Conservation (phyloP, 2,113 vertebrate species). For the Bufo gargarizans region DNA sequence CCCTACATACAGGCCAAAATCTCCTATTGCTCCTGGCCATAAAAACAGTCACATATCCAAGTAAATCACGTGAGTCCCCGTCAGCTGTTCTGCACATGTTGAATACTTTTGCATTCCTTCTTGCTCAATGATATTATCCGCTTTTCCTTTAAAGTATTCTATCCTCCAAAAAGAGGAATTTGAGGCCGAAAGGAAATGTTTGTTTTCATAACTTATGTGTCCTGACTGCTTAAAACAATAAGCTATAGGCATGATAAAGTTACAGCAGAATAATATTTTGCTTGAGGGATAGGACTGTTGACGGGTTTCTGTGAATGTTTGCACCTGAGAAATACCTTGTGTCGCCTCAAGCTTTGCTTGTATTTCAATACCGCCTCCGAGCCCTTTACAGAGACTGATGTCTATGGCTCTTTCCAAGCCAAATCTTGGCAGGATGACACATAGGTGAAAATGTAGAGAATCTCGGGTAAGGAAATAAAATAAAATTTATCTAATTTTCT, state of each 20-base stretch:
- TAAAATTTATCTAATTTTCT: not conserved
- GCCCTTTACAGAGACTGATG: not conserved
- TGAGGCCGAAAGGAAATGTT: conserved; percentile 49
- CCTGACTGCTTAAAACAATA: conserved; percentile 41
- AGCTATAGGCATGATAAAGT: conserved; percentile 24
- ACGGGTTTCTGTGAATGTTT: not conserved
- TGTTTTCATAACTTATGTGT: conserved; percentile 42
- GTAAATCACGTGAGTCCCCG: not conserved
- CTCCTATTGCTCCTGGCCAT: not conserved
- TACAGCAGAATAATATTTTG: conserved; percentile 51
- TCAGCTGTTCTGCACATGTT: conserved; percentile 51
- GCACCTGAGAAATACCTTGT: conserved; percentile 9
- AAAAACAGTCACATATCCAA: not conserved
- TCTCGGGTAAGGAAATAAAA: not conserved
- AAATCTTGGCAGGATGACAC: not conserved
- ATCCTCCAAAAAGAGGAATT: conserved; percentile 26
- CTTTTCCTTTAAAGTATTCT: conserved; percentile 27
- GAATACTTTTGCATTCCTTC: conserved; percentile 3
- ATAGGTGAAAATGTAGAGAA: not conserved
- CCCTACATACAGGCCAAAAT: not conserved
- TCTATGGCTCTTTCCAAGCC: not conserved
- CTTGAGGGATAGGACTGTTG: not conserved
- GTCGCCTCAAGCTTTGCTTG: not conserved
- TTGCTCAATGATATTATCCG: conserved; percentile 32
- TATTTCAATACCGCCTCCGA: not conserved